phyloP scores from a whole-genome alignment of 92 coral and sea anemone species.

The Epizoanthus fatuus region DNA sequence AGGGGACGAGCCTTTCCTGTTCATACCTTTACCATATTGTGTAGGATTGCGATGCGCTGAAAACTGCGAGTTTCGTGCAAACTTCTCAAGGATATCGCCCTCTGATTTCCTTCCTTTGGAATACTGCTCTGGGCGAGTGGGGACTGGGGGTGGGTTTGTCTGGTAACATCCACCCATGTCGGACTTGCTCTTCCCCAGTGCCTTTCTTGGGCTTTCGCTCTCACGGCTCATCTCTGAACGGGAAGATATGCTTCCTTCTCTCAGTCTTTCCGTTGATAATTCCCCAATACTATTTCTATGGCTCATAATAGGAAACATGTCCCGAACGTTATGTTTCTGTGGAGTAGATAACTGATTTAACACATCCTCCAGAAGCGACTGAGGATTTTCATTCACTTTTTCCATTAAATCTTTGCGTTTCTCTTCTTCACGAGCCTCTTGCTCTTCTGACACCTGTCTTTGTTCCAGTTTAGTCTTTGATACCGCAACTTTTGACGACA shows the following conservation, averaged over 20 bases:
- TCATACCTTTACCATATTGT: constrained; percentile 13
- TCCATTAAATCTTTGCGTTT: constrained; percentile 34
- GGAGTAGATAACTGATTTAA: constrained; percentile 37
- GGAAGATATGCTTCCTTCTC: background rate
- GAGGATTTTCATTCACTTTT: constrained; percentile 19
- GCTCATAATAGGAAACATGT: constrained; percentile 21
- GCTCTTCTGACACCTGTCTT: background rate
- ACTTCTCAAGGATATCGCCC: constrained; percentile 18
- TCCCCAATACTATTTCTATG: constrained; percentile 34
- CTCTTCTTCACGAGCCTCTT: constrained; percentile 40
- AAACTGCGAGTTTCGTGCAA: constrained; percentile 5
- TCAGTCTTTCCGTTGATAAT: constrained; percentile 19
- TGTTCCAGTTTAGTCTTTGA: background rate
- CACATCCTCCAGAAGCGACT: constrained; percentile 18
- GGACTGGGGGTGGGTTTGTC: constrained; percentile 38
- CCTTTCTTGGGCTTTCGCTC: background rate
- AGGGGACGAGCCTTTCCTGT: constrained; percentile 12
- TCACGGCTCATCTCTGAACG: background rate
- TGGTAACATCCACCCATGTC: constrained; percentile 2
- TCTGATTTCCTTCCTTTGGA: constrained; percentile 12
- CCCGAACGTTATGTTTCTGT: constrained; percentile 31
- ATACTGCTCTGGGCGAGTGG: constrained; percentile 7
- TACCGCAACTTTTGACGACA: background rate
- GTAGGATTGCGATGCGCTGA: constrained; percentile 21
- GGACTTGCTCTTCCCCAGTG: constrained; percentile 36